Evolutionary conservation across 2,797 vertebrate species (phyloP), one percentile per base, ranked within the genome.

Genomic region (Lithobates pipiens): DNA sequence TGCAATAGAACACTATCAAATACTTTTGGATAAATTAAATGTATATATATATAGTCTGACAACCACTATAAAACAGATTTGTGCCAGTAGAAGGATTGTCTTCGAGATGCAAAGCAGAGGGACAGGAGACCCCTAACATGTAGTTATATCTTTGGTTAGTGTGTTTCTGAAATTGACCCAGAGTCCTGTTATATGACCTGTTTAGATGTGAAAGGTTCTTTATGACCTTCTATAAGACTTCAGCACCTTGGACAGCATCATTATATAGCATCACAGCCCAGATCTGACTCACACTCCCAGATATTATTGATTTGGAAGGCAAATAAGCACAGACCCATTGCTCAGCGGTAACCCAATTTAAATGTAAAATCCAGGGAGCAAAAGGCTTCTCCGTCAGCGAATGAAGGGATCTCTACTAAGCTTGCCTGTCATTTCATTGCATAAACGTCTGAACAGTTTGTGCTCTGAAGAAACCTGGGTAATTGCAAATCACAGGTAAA

Each of bases 401-500:
- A 80, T 80, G 65, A 78, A 65, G 57, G 27, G 46, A 54, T 80
- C 39, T 79, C 76, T 79, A 54, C 69, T 75, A 79, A 85, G 34
- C 21, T 54, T 3, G 57, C 63, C 57, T 80, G 42, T 79, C 83
- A 85, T 80, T 68, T 78, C 83, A 67, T 80, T 80, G 77, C 71
- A 71, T 77, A 77, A n/a, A 34, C 10, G 67, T 61, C 82, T 32
- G 82, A 84, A 61, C 73, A 70, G 73, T 69, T 46, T 76, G 73
- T 84, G 82, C 82, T 84, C 75, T 7, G n/a, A 84, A 34, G 82
- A 57, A 77, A 63, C 75, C 67, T 77, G 46, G 10, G 75, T 77
- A 71, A 84, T 77, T 84, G 82, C 74, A 71, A 71, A 84, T 77
- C 57, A 84, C 82, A 77, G 82, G 67, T 84, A 84, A 54, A 67